A percentile compares a stretch with the other conserved stretches of the same genome.
Evolutionary conservation across 2,797 vertebrate species (phyloP).

Genomic region (Rallus crepitans): DNA sequence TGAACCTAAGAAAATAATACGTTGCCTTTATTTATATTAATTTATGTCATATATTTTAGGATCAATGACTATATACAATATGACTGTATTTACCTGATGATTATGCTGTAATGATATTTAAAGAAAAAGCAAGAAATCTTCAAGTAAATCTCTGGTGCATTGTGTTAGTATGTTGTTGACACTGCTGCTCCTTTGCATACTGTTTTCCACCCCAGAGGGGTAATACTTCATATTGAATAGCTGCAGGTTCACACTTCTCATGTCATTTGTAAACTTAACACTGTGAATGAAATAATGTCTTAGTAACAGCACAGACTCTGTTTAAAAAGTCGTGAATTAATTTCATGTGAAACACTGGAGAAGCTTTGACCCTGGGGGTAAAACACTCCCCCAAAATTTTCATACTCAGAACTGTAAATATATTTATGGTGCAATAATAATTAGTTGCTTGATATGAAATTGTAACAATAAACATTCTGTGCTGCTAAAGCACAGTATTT

Average conservation of each 20-base stretch:
- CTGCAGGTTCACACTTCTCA: background rate
- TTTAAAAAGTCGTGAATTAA: background rate
- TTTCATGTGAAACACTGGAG: background rate
- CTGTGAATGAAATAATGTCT: background rate
- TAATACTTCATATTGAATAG: background rate
- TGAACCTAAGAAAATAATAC: background rate
- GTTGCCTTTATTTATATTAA: conserved; percentile 1
- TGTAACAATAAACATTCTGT: background rate
- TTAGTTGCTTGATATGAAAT: background rate
- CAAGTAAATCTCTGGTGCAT: background rate
- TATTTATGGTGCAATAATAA: background rate
- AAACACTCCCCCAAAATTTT: background rate
- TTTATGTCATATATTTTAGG: background rate
- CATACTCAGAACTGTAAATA: background rate
- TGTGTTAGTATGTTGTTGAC: background rate
- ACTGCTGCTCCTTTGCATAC: background rate
- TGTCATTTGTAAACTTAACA: background rate
- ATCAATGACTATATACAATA: background rate
- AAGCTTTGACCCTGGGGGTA: background rate
- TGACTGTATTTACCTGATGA: background rate
- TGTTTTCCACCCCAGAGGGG: background rate
- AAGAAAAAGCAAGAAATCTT: background rate
- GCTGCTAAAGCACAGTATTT: background rate
- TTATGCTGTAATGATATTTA: background rate
- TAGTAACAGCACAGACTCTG: background rate